Conservation (phyloP, 2,113 vertebrate species). For the Phocoena sinus region DNA sequence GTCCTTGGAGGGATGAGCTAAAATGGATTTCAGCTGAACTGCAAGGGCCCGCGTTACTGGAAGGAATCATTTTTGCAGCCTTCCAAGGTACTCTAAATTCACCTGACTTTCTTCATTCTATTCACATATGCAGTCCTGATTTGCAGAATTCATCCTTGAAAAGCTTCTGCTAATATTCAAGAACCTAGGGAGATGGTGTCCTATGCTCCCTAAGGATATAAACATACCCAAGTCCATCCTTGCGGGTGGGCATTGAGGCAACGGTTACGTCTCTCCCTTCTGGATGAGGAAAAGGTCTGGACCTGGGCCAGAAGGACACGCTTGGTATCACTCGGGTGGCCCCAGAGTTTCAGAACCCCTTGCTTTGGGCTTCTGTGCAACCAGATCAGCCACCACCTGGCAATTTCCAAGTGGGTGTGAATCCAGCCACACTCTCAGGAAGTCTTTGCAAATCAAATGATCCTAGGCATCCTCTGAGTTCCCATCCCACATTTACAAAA, state of each 20-base stretch:
- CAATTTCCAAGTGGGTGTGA: not conserved
- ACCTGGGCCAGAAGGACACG: not conserved
- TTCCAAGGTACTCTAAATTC: slow-evolving; percentile 56
- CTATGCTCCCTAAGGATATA: slow-evolving; percentile 59
- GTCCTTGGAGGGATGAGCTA: not conserved
- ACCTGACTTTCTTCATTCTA: slow-evolving; percentile 50
- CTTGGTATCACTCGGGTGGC: not conserved
- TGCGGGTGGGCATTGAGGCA: slow-evolving; percentile 13
- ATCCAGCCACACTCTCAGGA: not conserved
- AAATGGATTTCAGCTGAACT: not conserved
- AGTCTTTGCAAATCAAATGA: not conserved
- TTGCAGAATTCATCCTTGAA: slow-evolving; percentile 64
- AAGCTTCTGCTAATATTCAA: slow-evolving; percentile 70
- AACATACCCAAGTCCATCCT: slow-evolving; percentile 34
- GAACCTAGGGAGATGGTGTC: slow-evolving; percentile 55
- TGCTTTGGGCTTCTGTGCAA: not conserved
- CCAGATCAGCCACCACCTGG: not conserved
- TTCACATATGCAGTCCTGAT: slow-evolving; percentile 43
- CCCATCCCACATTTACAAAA: not conserved
- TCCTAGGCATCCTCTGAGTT: not conserved
- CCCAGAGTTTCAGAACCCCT: not conserved
- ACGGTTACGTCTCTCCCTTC: not conserved
- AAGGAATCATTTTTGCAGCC: slow-evolving; percentile 49
- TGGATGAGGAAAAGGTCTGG: not conserved
- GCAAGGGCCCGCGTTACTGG: not conserved